Percentiles rank a stretch among this genome's conserved stretches.
phyloP scores from a whole-genome alignment of 2,888 invertebrate species.

The Neocrepidodera transversa region DNA sequence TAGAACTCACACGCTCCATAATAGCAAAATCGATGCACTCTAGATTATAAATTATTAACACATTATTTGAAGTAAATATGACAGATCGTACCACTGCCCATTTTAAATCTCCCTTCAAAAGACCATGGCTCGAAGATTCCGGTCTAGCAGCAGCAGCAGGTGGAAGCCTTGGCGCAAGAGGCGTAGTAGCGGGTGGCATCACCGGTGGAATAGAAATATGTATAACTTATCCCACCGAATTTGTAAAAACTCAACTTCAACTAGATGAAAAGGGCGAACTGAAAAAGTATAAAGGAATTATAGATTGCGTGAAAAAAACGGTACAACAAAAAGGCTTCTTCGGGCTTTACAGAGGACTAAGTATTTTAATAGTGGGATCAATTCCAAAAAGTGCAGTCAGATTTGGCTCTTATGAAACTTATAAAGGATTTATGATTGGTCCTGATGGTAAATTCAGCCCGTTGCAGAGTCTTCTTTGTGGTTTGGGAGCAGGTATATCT shows the following conservation, averaged over 20 bases:
- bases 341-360: slow-evolving; percentile 93
- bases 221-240: slow-evolving; percentile 98
- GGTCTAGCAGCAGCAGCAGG: slow-evolving; percentile 75
- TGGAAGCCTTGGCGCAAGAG: background rate
- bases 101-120: slow-evolving; percentile 39
- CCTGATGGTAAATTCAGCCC: slow-evolving; percentile 82
- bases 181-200: slow-evolving; percentile 73
- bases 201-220: slow-evolving; percentile 99
- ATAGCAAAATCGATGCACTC: no score
- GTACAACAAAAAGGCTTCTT: slow-evolving; percentile 86
- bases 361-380: slow-evolving; percentile 94
- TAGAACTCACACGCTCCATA: no score
- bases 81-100: background rate
- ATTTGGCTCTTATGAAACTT: slow-evolving; percentile 96
- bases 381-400: slow-evolving; percentile 99
- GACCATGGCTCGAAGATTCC: slow-evolving; percentile 78
- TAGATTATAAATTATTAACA: no score
- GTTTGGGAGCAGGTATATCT: slow-evolving; percentile 91
- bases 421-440: slow-evolving; percentile 79
- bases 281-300: slow-evolving; percentile 84
- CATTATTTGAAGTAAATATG: background rate
- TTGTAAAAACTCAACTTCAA: slow-evolving; percentile 98
- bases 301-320: slow-evolving; percentile 91
- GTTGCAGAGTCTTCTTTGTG: slow-evolving; percentile 83
- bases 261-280: slow-evolving; percentile 89